Base-by-base conservation (phyloP, 2,888 invertebrate genomes). In the Watsonalla cultraria region DNA sequence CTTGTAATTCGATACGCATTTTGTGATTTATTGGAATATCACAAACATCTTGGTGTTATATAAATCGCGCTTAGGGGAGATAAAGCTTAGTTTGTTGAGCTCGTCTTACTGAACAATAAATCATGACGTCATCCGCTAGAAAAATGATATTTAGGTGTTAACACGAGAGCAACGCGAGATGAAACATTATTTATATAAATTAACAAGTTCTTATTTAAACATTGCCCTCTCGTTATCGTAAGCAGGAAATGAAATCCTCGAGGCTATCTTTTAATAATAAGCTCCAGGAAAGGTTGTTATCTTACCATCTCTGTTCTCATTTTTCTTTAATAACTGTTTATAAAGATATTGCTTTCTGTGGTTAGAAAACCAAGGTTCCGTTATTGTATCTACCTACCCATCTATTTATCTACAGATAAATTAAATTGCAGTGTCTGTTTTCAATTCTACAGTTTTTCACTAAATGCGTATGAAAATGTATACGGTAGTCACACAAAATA, bases 11-110 rank as follows among this genome's bases (percentile, higher is more conserved):
- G 87, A 89, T 80, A 82, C 84, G 84, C 82, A 77, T 84, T 49
- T 87, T 82, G 80, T 86, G 87, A 90, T 90, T 89, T 90, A 90
- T 89, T 84, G 85, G 82, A 85, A 86, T 85, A 83, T 80, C 82
- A 84, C 76, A 77, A 83, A 84, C 81, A 80, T 82, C 81, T 84
- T 78, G 73, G 80, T 82, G 80, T 80, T 83, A 72, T 72, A 82
- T 85, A 84, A 86, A 85, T 86, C 76, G 81, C 78, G 72, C 75
- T 69, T 72, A 72, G 86, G 86, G 87, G 84, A 87, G 87, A 87
- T 87, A 86, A 84, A 78, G 82, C 77, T 77, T 71, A 70, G 78
- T 81, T 79, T 76, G 76, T 70, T 61, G 52, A 64, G 79, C 76
- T 90, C 86, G 78, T 83, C 80, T 90, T 86, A 84, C 89, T 49